Evolutionary conservation across 2,113 vertebrate genomes (phyloP).

Genomic region (Coreoperca whiteheadi): DNA sequence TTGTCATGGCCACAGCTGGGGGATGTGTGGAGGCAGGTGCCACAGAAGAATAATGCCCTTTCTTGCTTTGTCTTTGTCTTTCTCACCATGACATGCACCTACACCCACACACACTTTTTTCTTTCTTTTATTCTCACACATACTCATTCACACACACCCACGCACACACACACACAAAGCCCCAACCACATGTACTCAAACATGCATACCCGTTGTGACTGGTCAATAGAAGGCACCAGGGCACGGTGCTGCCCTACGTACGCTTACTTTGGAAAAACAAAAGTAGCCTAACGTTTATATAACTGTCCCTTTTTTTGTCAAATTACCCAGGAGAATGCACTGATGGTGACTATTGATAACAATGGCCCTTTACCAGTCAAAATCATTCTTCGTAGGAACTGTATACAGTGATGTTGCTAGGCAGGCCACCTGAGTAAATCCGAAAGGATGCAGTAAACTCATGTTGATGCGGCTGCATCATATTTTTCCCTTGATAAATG

Average conservation of each 20-base stretch:
- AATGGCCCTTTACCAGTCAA: neutral
- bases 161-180: neutral
- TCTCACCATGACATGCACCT: neutral
- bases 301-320: neutral
- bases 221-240: constrained; percentile 25
- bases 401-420: no score
- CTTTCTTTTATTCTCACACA: neutral
- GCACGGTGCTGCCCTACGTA: neutral
- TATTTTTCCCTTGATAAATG: no score
- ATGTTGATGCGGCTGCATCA: no score
- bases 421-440: no score
- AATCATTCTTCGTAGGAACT: no score
- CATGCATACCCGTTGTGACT: neutral
- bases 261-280: neutral
- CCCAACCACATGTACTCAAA: neutral
- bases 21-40: constrained; percentile 55
- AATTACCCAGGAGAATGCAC: neutral
- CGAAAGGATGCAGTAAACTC: no score
- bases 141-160: neutral
- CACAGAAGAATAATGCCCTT: constrained; percentile 40
- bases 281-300: neutral
- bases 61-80: constrained; percentile 9
- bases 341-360: neutral
- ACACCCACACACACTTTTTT: neutral
- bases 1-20: constrained; percentile 73